Conservation (phyloP, 2,113 vertebrate species). For the Recurvirostra avosetta region DNA sequence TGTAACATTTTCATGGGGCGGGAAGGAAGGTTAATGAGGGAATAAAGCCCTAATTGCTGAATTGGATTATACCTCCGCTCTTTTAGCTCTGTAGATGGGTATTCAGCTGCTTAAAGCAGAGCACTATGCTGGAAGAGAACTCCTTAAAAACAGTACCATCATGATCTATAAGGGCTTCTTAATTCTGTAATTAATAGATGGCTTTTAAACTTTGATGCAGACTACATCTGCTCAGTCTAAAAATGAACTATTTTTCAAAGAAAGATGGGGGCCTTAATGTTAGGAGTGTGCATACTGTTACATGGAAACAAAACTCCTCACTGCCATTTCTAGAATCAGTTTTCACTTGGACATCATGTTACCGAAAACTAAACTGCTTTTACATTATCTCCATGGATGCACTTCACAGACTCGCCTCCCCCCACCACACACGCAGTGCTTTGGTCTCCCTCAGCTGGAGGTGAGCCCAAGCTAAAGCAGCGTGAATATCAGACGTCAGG, state of each 20-base stretch:
- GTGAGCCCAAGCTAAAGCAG: not conserved
- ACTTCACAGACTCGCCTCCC: not conserved
- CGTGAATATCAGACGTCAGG: not conserved
- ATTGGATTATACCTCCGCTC: not conserved
- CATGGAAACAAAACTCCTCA: not conserved
- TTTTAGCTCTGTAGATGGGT: not conserved
- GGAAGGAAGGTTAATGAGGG: not conserved
- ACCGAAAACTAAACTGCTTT: not conserved
- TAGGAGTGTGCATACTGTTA: not conserved
- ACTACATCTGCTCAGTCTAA: not conserved
- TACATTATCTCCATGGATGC: not conserved
- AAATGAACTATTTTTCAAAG: not conserved
- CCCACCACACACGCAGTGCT: not conserved
- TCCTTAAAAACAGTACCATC: not conserved
- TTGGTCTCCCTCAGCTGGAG: not conserved
- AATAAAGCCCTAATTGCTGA: not conserved
- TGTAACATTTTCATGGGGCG: not conserved
- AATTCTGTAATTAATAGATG: not conserved
- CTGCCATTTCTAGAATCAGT: not conserved
- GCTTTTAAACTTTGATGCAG: not conserved
- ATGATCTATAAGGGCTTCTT: not conserved
- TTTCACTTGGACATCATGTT: not conserved
- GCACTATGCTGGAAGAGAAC: not conserved
- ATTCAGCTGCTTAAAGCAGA: not conserved
- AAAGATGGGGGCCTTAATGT: not conserved